Evolutionary conservation across 1,140 invertebrate species (phyloP), one percentile per base, ranked within the genome.

Genomic region (Amphibalanus amphitrite): DNA sequence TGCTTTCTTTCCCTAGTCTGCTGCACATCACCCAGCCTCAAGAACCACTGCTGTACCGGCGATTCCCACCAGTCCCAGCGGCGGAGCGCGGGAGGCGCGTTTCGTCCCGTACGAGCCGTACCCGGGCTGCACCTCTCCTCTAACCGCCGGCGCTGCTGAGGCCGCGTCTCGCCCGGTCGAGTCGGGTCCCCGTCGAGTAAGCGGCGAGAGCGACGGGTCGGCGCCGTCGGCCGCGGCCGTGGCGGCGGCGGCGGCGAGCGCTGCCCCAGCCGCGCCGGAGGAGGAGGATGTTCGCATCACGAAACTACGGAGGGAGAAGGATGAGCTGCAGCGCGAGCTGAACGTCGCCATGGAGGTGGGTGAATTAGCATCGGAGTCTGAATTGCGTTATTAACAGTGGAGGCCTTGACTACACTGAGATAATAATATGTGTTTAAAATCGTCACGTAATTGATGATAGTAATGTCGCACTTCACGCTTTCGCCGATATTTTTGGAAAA

Each of bases 101-200:
- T 93, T 93, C 81, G 85, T 94, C 28, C 91, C 91, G 0, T 92
- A 90, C 76, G 92, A 94, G 77, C 92, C 92, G 0, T 93, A 92
- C 76, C 89, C 91, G 78, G 90, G 86, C 71, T 90, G 91, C 74
- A 88, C 91, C 38, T 40, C 38, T 15, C 40, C 65, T 10, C 26
- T 69, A 28, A 59, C 59, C 23, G 69, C 73, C 74, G 74, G 81
- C 72, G 30, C 77, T 78, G 71, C 68, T 72, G 29, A 70, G 67
- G 38, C 72, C 74, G 59, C 29, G 79, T 71, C 75, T 77, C 67
- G 75, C 80, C 69, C 78, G 78, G 71, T 72, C 74, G 33, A 75
- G 71, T 47, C 59, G 67, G 64, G 72, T 72, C 69, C 78, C 78
- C 77, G 76, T 80, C 67, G 73, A 78, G 73, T 83, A 78, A 73